Conservation (phyloP, 64 coral and sea anemone species). For the Stylophora pistillata region DNA sequence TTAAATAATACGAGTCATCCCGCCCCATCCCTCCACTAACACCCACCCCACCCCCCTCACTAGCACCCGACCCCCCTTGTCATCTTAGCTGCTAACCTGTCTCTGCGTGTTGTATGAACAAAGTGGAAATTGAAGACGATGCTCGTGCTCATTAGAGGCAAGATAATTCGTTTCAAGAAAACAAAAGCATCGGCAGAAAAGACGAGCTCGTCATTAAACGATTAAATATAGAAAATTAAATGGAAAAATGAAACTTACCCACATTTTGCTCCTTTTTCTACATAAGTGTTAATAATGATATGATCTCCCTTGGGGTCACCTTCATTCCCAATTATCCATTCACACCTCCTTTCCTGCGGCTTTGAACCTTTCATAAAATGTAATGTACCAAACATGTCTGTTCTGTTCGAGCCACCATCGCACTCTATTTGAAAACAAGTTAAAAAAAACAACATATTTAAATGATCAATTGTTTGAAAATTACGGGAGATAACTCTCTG, state of each 20-base stretch:
- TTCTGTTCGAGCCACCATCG: background rate
- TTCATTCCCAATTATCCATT: background rate
- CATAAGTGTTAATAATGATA: background rate
- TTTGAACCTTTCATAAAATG: background rate
- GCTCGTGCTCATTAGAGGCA: too few relatives aligned
- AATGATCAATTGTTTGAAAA: background rate
- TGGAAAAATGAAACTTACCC: background rate
- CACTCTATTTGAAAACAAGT: background rate
- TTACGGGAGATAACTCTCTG: background rate
- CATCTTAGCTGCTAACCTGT: too few relatives aligned
- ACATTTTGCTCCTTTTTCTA: background rate
- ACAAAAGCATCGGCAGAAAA: too few relatives aligned
- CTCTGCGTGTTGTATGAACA: too few relatives aligned
- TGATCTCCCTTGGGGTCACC: background rate
- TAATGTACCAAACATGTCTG: background rate
- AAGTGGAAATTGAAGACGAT: too few relatives aligned
- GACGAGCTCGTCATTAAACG: too few relatives aligned
- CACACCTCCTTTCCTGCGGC: background rate
- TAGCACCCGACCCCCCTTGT: too few relatives aligned
- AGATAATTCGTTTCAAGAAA: too few relatives aligned
- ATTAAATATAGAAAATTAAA: too few relatives aligned
- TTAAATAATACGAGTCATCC: too few relatives aligned
- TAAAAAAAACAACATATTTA: background rate
- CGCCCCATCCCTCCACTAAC: too few relatives aligned
- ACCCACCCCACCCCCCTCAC: too few relatives aligned